Base-by-base conservation (phyloP, 2,113 vertebrate species). In the Seriola quinqueradiata region DNA sequence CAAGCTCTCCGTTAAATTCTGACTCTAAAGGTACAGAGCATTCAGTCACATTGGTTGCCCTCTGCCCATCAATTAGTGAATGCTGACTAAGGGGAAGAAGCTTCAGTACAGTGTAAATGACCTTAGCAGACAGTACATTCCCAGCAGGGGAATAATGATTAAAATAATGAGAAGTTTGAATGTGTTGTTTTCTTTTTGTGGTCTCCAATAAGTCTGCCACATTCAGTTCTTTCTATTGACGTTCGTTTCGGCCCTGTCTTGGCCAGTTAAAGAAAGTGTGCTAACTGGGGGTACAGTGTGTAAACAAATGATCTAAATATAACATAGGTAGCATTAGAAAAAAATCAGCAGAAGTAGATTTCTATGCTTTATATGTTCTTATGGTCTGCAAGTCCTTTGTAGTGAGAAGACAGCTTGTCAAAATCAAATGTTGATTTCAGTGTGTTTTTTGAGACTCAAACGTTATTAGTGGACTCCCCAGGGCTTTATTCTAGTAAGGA, bases 21-120 rank as follows among this genome's bases (percentile, higher is more conserved):
- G 70, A 44, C 55, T 66, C 25, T 63, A 70, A 68, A 77, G 77
- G 38, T 70, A 82, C 54, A 63, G 60, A 58, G 70, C 36, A 59
- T 40, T 52, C 72, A 84, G 76, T 90, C 78, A 88, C 88, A 81
- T 70, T 77, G 82, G 64, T 19, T 89, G 84, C 80, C 84, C 85
- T 88, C 82, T 79, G 76, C 64, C 55, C 66, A 77, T 78, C 85
- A 86, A 81, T 82, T 75, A 81, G 73, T 40, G 57, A 34, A 19
- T 83, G 78, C 83, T 90, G 87, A 89, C 61, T 87, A 77, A 87
- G 72, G 34, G 6, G 58, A 72, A 75, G 72, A 61, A 70, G 55
- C 36, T 77, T 80, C 70, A 38, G 28, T 75, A 72, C 19, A 40
- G 12, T 68, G 38, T 52, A 21, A 75, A 61, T 76, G 73, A 69